Evolutionary conservation across 2,797 vertebrate genomes (phyloP).

Genomic region (Aplochiton taeniatus): DNA sequence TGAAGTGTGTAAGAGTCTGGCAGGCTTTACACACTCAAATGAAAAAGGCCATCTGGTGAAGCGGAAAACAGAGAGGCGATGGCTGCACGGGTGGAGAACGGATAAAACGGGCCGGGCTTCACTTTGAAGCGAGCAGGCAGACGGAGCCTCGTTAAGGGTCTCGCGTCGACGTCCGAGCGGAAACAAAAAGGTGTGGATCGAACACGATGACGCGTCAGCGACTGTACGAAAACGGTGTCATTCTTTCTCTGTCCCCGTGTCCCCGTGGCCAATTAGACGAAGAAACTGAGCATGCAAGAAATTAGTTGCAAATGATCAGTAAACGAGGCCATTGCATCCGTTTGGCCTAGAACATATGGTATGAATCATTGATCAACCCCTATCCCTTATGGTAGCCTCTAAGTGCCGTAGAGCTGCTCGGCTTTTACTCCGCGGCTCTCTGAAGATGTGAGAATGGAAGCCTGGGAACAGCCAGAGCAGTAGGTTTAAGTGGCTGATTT

Average conservation of each 20-base stretch:
- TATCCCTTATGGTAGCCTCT: not conserved
- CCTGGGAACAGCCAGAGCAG: not conserved
- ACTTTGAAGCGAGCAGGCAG: too few relatives aligned
- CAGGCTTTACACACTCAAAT: constrained; percentile 68
- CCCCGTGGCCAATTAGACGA: too few relatives aligned
- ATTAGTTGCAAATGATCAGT: too few relatives aligned
- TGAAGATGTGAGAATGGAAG: not conserved
- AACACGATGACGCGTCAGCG: too few relatives aligned
- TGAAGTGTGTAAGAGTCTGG: constrained; percentile 71
- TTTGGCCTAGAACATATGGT: not conserved
- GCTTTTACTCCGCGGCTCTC: not conserved
- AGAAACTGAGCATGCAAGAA: too few relatives aligned
- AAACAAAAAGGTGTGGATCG: too few relatives aligned
- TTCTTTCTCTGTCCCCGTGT: too few relatives aligned
- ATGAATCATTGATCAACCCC: not conserved
- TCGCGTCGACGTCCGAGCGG: too few relatives aligned
- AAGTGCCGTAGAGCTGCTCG: not conserved
- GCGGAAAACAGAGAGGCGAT: constrained; percentile 43
- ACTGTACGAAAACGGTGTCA: too few relatives aligned
- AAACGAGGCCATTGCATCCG: too few relatives aligned
- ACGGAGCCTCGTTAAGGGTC: too few relatives aligned
- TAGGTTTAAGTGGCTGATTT: not conserved
- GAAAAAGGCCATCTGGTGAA: constrained; percentile 77
- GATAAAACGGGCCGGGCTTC: too few relatives aligned
- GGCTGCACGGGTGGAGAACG: not conserved